A percentile compares a stretch with the other conserved stretches of the same genome.
These are phyloP conservation scores for Oryzias melastigma DNA, from an alignment of 2,113 vertebrate species.

Conservation along the genomic window DNA sequence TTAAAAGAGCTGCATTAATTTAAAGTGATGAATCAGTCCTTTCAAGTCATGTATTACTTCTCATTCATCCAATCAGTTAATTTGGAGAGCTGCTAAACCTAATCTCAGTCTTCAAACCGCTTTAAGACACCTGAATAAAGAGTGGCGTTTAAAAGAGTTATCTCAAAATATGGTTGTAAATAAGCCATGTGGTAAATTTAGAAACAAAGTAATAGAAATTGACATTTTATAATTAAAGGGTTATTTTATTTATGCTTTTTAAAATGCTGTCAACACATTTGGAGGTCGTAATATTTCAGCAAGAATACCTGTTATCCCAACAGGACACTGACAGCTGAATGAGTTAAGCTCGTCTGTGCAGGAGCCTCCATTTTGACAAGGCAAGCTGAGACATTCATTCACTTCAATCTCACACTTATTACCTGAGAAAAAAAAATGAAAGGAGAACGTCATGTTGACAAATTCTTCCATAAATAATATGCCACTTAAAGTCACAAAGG, in stretches of 20 bases:
- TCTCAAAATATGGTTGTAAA: not conserved
- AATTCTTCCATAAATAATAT: slow-evolving; percentile 25
- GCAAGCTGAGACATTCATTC: slow-evolving; percentile 79
- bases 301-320: slow-evolving; percentile 77
- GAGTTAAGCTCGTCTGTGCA: slow-evolving; percentile 77
- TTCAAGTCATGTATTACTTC: not conserved
- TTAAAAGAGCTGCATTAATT: not conserved
- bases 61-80: not conserved
- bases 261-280: not conserved
- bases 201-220: too few relatives aligned
- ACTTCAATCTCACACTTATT: slow-evolving; percentile 81
- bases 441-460: slow-evolving; percentile 27
- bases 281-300: not conserved
- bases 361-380: slow-evolving; percentile 74
- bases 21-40: not conserved
- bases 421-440: slow-evolving; percentile 65
- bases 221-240: too few relatives aligned
- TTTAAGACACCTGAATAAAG: not conserved
- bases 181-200: too few relatives aligned
- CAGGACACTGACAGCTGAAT: slow-evolving; percentile 77
- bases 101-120: not conserved
- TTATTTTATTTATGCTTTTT: too few relatives aligned
- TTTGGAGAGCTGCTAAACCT: not conserved
- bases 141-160: not conserved
- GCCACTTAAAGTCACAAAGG: slow-evolving; percentile 27